A percentile compares a stretch with the other conserved stretches of the same genome.
Evolutionary conservation across 2,797 vertebrate species (phyloP).

Genomic region (Atherinosoma microstoma): DNA sequence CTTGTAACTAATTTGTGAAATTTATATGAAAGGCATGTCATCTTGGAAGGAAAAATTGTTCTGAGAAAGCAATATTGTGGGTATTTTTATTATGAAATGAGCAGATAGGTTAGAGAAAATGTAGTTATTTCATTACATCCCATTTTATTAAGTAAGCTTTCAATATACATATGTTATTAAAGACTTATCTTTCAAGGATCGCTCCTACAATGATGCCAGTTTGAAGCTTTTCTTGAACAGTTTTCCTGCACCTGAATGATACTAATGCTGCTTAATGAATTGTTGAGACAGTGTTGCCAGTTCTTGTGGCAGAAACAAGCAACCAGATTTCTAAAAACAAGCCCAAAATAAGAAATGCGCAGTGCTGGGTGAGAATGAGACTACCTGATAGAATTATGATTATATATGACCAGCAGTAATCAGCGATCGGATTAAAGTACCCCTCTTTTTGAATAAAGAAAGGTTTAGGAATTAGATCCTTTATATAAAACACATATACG

Average conservation of each 20-base stretch:
- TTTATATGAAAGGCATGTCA: conserved; percentile 11
- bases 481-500: no score
- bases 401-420: neutral
- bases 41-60: conserved; percentile 7
- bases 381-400: neutral
- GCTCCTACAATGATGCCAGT: neutral
- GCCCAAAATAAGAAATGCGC: neutral
- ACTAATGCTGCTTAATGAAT: conserved; percentile 18
- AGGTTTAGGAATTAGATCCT: neutral
- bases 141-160: neutral
- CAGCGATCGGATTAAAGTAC: neutral
- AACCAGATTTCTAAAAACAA: neutral
- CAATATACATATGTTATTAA: neutral
- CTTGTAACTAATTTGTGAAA: conserved; percentile 27
- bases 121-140: neutral
- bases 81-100: conserved; percentile 4
- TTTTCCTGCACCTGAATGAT: conserved; percentile 35
- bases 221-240: conserved; percentile 23
- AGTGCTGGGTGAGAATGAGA: neutral
- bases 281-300: neutral
- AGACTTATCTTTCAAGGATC: neutral
- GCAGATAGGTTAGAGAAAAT: conserved; percentile 12
- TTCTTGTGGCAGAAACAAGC: neutral
- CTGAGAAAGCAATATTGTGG: conserved; percentile 5
- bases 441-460: neutral